These are phyloP conservation scores for Macrotis lagotis DNA, from an alignment of 2,113 vertebrate genomes.

Conservation along the genomic window DNA sequence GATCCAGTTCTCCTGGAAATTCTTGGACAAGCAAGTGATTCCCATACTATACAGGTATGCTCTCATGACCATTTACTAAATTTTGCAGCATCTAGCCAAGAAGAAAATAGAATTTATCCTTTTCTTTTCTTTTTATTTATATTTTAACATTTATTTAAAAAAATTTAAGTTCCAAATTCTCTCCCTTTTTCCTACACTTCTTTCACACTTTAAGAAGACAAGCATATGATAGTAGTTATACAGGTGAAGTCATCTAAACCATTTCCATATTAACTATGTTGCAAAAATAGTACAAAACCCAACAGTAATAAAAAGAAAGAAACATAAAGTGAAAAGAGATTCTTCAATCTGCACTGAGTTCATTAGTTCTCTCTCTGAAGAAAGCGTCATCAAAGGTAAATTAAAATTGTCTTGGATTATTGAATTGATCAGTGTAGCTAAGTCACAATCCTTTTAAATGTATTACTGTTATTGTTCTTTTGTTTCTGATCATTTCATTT, in stretches of 20 bases:
- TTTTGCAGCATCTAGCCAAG: neutral
- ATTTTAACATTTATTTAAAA: neutral
- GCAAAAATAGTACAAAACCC: neutral
- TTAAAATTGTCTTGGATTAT: neutral
- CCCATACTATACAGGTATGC: conserved; percentile 87
- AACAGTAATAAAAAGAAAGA: neutral
- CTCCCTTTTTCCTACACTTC: neutral
- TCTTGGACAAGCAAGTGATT: conserved; percentile 89
- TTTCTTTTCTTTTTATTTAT: neutral
- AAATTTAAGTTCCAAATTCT: neutral
- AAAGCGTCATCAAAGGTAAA: neutral
- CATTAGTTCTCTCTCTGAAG: neutral
- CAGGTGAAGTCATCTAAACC: neutral
- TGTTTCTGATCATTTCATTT: too few species aligned
- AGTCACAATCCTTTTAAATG: neutral
- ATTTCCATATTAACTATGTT: neutral
- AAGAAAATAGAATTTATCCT: conserved; percentile 10
- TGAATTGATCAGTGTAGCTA: neutral
- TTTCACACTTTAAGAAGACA: neutral
- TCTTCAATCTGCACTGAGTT: neutral
- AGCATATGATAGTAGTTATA: neutral
- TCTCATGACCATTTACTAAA: neutral
- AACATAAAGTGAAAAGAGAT: neutral
- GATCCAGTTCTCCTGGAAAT: conserved; percentile 88
- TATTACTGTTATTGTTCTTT: too few species aligned